phyloP scores from a whole-genome alignment of 30 jellyfish, hydroid and myxozoan genomes.

The Hydra vulgaris region DNA sequence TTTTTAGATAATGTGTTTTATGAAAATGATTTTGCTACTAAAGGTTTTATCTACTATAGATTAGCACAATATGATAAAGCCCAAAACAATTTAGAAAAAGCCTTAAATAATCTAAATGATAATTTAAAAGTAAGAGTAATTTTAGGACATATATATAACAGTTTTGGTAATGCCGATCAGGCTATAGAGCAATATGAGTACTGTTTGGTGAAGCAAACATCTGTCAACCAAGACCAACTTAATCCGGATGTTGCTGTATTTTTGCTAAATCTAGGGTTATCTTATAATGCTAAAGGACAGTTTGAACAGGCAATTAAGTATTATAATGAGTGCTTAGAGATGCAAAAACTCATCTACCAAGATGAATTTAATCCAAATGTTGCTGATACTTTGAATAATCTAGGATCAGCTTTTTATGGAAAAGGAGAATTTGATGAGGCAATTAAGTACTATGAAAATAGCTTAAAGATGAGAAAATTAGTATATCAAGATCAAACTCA shows the following conservation, averaged over 20 bases:
- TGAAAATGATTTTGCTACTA: neutral
- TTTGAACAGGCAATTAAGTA: too few species aligned
- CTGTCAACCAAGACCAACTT: too few species aligned
- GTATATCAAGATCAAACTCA: too few species aligned
- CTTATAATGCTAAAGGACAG: too few species aligned
- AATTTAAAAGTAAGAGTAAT: neutral
- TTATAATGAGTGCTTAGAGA: too few species aligned
- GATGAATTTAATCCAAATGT: neutral
- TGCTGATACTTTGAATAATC: neutral
- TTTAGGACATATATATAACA: neutral
- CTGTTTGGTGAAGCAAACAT: too few species aligned
- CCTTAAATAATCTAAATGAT: neutral
- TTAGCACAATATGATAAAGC: neutral
- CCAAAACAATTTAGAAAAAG: neutral
- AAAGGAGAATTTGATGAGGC: neutral
- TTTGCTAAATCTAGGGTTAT: neutral
- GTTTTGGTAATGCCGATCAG: too few species aligned
- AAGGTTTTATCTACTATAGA: neutral
- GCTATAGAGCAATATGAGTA: too few species aligned
- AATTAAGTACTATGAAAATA: too few species aligned
- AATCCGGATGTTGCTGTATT: neutral
- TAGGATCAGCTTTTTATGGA: neutral
- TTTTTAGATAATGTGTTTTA: neutral
- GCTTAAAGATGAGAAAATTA: too few species aligned
- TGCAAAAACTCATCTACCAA: too few species aligned